These are phyloP conservation scores for Xenopus petersii DNA, from an alignment of 2,797 vertebrate species.

Conservation along the genomic window DNA sequence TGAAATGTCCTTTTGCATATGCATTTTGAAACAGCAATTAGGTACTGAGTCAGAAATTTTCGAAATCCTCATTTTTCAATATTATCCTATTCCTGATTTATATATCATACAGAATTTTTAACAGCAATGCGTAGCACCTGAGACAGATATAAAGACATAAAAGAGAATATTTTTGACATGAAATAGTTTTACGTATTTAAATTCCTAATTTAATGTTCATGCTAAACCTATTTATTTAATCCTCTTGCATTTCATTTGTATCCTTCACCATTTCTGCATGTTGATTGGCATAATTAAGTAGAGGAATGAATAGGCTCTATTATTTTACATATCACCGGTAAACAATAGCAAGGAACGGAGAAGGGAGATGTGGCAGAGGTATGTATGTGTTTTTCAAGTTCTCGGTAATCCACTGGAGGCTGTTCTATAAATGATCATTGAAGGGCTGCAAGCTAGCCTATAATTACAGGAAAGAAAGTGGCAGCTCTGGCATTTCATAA, in stretches of 20 bases:
- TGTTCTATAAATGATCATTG: slow-evolving; percentile 99
- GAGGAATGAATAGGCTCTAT: slow-evolving; percentile 80
- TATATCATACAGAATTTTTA: slow-evolving; percentile 89
- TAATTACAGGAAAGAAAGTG: slow-evolving; percentile 99
- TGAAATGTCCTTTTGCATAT: slow-evolving; percentile 98
- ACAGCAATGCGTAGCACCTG: slow-evolving; percentile 82
- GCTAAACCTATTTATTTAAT: slow-evolving; percentile 74
- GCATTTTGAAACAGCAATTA: slow-evolving; percentile 99
- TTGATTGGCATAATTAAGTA: slow-evolving; percentile 91
- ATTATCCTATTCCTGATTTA: slow-evolving; percentile 92
- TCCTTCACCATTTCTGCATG: slow-evolving; percentile 71
- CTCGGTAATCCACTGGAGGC: slow-evolving; percentile 96
- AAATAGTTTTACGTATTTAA: slow-evolving; percentile 82
- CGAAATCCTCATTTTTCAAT: slow-evolving; percentile 79
- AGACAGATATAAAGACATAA: slow-evolving; percentile 83
- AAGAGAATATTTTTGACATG: slow-evolving; percentile 78
- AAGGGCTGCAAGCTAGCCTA: slow-evolving; percentile 99
- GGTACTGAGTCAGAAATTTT: slow-evolving; percentile 85
- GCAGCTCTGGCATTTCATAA: slow-evolving; percentile 99
- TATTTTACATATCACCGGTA: slow-evolving; percentile 92
- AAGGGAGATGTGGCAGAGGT: slow-evolving; percentile 79
- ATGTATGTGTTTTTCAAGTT: slow-evolving; percentile 82
- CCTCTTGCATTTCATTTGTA: slow-evolving; percentile 79
- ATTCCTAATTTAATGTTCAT: slow-evolving; percentile 89
- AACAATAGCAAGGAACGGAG: slow-evolving; percentile 82